Percentiles rank a stretch among this genome's conserved stretches.
These are phyloP conservation scores for Fratercula arctica DNA, from an alignment of 2,797 vertebrate species.

Conservation along the genomic window DNA sequence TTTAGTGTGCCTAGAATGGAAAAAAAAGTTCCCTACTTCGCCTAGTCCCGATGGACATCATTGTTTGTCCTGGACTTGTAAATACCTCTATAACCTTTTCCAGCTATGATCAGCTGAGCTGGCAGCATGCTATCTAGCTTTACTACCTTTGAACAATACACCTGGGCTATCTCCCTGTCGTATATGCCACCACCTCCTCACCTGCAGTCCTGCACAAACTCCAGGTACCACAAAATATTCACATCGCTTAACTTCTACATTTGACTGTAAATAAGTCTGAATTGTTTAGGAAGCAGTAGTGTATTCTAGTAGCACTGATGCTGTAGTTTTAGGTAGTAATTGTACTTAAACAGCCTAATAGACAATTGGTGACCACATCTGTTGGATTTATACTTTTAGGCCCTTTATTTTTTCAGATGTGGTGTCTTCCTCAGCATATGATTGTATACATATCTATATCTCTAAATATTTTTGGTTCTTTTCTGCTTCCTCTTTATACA, in stretches of 20 bases:
- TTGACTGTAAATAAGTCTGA: background rate
- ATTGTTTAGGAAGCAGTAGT: background rate
- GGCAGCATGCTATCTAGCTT: background rate
- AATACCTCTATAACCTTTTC: background rate
- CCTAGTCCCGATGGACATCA: background rate
- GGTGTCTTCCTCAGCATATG: background rate
- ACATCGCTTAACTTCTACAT: background rate
- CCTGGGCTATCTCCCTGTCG: background rate
- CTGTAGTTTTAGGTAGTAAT: background rate
- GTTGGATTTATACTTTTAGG: background rate
- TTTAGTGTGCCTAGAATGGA: background rate
- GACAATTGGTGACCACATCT: background rate
- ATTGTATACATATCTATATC: rapidly evolving
- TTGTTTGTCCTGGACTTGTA: background rate
- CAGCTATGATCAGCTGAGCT: background rate
- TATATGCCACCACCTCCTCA: background rate
- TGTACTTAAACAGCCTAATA: background rate
- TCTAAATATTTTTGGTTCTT: background rate
- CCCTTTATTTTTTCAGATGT: background rate
- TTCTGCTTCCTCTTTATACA: background rate
- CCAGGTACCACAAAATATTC: background rate
- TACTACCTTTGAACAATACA: background rate
- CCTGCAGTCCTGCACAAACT: background rate
- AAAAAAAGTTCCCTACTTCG: background rate
- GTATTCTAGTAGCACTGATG: background rate